phyloP scores from a whole-genome alignment of 2,113 vertebrate species.

The Chrysochloris asiatica region DNA sequence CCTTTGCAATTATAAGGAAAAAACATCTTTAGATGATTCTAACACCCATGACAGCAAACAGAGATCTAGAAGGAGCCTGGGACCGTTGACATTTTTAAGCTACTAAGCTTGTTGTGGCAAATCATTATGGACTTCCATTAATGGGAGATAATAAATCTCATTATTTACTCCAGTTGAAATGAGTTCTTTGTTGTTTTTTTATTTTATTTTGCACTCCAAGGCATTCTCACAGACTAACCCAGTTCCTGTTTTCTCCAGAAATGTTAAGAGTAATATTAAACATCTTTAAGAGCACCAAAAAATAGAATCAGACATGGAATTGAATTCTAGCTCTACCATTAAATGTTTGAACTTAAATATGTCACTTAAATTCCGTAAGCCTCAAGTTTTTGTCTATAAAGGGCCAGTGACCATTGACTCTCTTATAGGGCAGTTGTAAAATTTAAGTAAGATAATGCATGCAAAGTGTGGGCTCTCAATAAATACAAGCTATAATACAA shows the following conservation, averaged over 20 bases:
- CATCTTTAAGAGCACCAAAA: background rate
- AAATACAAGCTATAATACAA: background rate
- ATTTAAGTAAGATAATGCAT: background rate
- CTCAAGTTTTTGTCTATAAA: background rate
- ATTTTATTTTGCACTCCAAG: conserved; percentile 13
- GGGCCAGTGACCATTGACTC: background rate
- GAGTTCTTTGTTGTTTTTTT: background rate
- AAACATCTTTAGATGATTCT: background rate
- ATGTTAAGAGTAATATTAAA: background rate
- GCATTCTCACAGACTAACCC: background rate
- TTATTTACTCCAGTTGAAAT: background rate
- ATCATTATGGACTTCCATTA: background rate
- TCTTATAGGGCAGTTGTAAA: background rate
- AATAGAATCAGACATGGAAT: background rate
- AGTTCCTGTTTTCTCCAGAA: background rate
- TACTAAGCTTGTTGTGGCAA: background rate
- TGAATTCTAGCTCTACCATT: background rate
- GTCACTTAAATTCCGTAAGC: background rate
- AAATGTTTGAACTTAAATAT: background rate
- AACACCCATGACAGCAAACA: background rate
- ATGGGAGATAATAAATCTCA: background rate
- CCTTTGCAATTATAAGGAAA: background rate
- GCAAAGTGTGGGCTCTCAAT: background rate
- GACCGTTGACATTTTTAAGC: background rate
- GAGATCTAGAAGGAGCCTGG: background rate